Conservation (phyloP, 2,797 vertebrate species). For the Tapirus indicus region DNA sequence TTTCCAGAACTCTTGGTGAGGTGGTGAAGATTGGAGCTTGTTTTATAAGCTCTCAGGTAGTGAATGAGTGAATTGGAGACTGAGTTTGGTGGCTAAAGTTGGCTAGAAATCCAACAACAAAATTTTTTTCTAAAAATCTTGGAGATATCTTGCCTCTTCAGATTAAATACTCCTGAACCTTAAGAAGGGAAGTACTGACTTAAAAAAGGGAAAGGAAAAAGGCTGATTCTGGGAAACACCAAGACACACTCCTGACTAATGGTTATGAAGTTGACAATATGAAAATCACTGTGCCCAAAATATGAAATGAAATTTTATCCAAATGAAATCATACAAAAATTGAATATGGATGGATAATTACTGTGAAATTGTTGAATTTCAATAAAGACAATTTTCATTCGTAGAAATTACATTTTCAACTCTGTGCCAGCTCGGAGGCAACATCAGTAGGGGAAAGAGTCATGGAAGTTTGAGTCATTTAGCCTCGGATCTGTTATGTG, state of each 20-base stretch:
- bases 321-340: constrained; percentile 42
- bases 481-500: background rate
- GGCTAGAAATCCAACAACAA: background rate
- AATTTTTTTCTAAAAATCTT: background rate
- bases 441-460: background rate
- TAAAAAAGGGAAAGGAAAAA: background rate
- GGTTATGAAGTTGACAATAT: background rate
- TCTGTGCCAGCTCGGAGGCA: background rate
- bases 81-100: background rate
- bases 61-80: background rate
- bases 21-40: background rate
- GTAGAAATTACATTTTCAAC: constrained; percentile 17
- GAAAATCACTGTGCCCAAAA: background rate
- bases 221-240: background rate
- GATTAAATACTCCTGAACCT: constrained; percentile 14
- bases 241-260: background rate
- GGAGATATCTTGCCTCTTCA: background rate
- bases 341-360: background rate
- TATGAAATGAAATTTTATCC: constrained; percentile 17
- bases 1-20: background rate
- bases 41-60: background rate
- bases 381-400: background rate
- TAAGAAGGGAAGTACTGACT: background rate
- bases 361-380: constrained; percentile 35
- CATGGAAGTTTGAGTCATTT: background rate